Percentiles rank a stretch among this genome's conserved stretches.
phyloP scores from a whole-genome alignment of 53 echinoderm and acorn worm genomes.

The Crossaster papposus region DNA sequence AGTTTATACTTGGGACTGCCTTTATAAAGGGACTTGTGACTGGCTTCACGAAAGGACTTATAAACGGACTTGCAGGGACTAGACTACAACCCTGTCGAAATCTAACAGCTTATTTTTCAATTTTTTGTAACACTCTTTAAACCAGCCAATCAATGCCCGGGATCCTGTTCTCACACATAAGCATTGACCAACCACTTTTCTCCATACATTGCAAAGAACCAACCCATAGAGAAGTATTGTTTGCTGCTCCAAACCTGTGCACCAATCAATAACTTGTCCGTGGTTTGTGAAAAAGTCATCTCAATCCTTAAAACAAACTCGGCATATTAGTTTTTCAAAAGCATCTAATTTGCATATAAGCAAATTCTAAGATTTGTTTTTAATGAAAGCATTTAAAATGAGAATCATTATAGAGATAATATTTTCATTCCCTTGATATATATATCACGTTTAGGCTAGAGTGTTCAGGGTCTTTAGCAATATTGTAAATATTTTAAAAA shows the following conservation, averaged over 20 bases:
- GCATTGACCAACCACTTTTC: not conserved
- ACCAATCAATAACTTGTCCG: not conserved
- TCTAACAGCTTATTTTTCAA: too few relatives aligned
- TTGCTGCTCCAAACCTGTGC: not conserved
- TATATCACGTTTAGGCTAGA: not conserved
- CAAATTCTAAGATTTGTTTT: not conserved
- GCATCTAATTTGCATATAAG: too few relatives aligned
- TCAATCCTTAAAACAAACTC: not conserved
- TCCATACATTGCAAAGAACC: not conserved
- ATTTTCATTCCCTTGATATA: not conserved
- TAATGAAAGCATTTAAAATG: not conserved
- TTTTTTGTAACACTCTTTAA: too few relatives aligned
- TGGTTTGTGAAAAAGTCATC: not conserved
- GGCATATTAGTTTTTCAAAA: not conserved
- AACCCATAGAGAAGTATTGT: not conserved
- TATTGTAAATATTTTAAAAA: not conserved
- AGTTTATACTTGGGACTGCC: too few relatives aligned
- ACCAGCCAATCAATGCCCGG: not conserved
- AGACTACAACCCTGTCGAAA: too few relatives aligned
- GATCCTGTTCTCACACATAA: too few relatives aligned
- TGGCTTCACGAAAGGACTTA: too few relatives aligned
- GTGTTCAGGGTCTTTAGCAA: not conserved
- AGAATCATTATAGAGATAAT: not conserved
- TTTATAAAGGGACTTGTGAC: too few relatives aligned
- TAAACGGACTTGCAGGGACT: too few relatives aligned